These are phyloP conservation scores for Melanostoma scalare DNA, from an alignment of 2,888 invertebrate genomes.

Conservation along the genomic window DNA sequence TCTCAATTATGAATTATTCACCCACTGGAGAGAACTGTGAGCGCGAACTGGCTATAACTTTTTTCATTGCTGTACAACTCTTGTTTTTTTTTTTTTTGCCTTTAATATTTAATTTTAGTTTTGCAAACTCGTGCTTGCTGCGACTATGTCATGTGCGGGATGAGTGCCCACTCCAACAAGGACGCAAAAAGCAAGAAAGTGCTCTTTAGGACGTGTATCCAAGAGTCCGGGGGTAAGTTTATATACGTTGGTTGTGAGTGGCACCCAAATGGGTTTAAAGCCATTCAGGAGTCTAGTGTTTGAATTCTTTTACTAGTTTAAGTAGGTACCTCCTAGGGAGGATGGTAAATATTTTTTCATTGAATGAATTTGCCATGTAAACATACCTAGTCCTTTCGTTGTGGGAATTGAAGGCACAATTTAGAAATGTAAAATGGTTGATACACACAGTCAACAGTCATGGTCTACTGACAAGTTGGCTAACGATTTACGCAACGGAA, in stretches of 20 bases:
- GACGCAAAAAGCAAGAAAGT: constrained; percentile 55
- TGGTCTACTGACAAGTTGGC: not conserved
- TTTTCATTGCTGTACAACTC: not conserved
- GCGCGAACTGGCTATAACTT: not conserved
- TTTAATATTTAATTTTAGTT: constrained; percentile 70
- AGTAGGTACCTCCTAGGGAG: constrained; percentile 20
- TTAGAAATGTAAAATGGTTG: not conserved
- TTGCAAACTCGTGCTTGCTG: constrained; percentile 42
- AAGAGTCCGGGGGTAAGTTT: constrained; percentile 3
- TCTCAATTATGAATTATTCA: constrained; percentile 37
- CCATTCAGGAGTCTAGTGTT: constrained; percentile 51
- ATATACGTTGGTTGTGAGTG: not conserved
- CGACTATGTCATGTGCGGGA: constrained; percentile 30
- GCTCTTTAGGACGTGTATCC: constrained; percentile 28
- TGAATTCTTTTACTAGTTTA: constrained; percentile 33
- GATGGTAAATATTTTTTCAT: constrained; percentile 55
- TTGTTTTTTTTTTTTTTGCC: not conserved
- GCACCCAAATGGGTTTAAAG: constrained; percentile 57
- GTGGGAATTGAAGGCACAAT: not conserved
- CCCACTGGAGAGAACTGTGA: not conserved
- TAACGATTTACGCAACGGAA: not conserved
- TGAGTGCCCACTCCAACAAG: constrained; percentile 57
- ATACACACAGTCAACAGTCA: not conserved
- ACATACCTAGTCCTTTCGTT: constrained; percentile 18
- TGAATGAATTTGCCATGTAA: constrained; percentile 55